phyloP scores from a whole-genome alignment of 2,888 invertebrate species.

The Platycheirus rosarum region DNA sequence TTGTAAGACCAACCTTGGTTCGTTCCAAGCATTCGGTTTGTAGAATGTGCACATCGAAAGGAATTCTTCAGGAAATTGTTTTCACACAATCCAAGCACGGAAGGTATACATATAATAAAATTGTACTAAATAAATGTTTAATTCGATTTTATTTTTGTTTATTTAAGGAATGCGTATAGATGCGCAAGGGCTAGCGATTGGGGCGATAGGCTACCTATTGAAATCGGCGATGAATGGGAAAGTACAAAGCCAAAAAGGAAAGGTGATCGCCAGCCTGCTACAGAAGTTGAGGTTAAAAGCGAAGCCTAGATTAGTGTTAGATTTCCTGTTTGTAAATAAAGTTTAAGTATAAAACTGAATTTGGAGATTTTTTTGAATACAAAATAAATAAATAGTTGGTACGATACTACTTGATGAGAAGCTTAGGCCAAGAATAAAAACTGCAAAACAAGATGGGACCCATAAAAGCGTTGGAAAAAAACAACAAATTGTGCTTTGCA shows the following conservation, averaged over 20 bases:
- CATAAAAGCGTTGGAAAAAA: no score
- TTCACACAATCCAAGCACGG: slow-evolving; percentile 90
- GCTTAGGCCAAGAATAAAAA: no score
- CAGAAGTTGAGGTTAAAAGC: neutral
- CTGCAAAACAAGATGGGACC: no score
- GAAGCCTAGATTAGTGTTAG: slow-evolving; percentile 7
- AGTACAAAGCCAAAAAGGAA: slow-evolving; percentile 35
- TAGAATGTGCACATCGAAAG: slow-evolving; percentile 89
- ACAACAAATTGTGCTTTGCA: no score
- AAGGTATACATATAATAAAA: slow-evolving; percentile 84
- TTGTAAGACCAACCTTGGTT: slow-evolving; percentile 88
- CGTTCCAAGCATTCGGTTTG: slow-evolving; percentile 90
- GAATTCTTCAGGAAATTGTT: slow-evolving; percentile 89
- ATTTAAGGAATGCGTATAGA: slow-evolving; percentile 86
- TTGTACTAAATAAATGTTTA: neutral
- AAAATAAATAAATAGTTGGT: no score
- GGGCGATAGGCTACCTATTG: slow-evolving; percentile 91
- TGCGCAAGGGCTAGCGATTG: slow-evolving; percentile 89
- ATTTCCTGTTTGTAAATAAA: slow-evolving; percentile 27
- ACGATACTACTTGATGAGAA: no score
- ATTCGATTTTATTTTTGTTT: neutral
- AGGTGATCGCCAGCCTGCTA: neutral
- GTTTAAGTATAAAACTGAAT: slow-evolving; percentile 4
- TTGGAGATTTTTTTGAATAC: neutral
- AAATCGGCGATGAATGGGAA: slow-evolving; percentile 79